A percentile compares a stretch with the other conserved stretches of the same genome.
These are phyloP conservation scores for Chironomus tentans DNA, from an alignment of 2,888 invertebrate genomes.

Conservation along the genomic window DNA sequence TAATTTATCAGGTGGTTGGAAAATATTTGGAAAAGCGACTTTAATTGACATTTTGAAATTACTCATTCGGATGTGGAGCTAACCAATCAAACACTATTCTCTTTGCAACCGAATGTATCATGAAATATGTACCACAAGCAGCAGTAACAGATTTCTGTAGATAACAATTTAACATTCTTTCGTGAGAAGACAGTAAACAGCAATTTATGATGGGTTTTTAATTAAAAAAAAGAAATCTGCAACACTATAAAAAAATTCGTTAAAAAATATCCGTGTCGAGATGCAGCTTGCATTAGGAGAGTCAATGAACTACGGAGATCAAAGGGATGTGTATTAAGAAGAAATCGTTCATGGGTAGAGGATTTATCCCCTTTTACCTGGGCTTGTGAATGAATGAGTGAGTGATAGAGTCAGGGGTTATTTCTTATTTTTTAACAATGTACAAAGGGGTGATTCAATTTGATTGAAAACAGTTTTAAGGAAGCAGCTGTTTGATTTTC, in stretches of 20 bases:
- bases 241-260: no score
- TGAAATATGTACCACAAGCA: not conserved
- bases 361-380: constrained; percentile 13
- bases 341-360: not conserved
- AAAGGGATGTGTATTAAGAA: constrained; percentile 11
- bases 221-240: no score
- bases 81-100: no score
- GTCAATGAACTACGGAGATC: constrained; percentile 12
- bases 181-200: no score
- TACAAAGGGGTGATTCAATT: constrained; percentile 12
- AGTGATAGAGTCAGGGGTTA: constrained; percentile 10
- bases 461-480: not conserved
- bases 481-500: no score
- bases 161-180: no score
- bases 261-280: not conserved
- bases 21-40: no score
- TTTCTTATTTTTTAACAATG: not conserved
- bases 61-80: no score
- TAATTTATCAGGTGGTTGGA: no score
- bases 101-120: not conserved
- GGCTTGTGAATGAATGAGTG: not conserved
- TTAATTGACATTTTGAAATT: no score
- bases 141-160: no score
- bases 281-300: not conserved
- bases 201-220: no score